These are phyloP conservation scores for Ameiurus melas DNA, from an alignment of 2,113 vertebrate species.

Conservation along the genomic window DNA sequence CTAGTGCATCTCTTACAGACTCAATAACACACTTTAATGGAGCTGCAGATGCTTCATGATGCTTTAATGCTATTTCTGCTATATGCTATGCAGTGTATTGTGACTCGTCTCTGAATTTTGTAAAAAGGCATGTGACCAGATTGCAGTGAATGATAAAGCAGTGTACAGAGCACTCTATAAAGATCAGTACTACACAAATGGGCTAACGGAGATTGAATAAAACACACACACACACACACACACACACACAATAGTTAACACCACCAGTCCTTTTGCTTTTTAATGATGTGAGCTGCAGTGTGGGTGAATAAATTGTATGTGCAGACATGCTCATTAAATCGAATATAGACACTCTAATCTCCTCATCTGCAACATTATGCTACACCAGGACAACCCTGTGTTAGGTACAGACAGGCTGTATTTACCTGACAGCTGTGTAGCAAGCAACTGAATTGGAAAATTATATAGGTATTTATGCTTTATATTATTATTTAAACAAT, in stretches of 20 bases:
- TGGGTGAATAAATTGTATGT: conserved; percentile 60
- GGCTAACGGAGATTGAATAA: neutral
- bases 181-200: neutral
- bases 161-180: neutral
- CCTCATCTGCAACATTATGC: conserved; percentile 21
- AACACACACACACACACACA: conserved; percentile 33
- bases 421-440: conserved; percentile 24
- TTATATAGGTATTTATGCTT: conserved; percentile 30
- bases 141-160: neutral
- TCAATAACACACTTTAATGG: neutral
- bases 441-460: conserved; percentile 1
- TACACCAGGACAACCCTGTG: conserved; percentile 9
- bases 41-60: neutral
- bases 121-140: conserved; percentile 1
- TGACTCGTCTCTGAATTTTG: neutral
- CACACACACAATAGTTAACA: conserved; percentile 45
- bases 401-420: conserved; percentile 22
- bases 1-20: neutral
- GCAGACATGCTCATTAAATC: conserved; percentile 53
- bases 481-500: neutral
- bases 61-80: neutral
- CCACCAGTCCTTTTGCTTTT: conserved; percentile 49
- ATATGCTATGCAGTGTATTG: neutral
- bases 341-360: conserved; percentile 48
- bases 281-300: conserved; percentile 54